phyloP scores from a whole-genome alignment of 2,113 vertebrate genomes.

The Pseudonaja textilis region DNA sequence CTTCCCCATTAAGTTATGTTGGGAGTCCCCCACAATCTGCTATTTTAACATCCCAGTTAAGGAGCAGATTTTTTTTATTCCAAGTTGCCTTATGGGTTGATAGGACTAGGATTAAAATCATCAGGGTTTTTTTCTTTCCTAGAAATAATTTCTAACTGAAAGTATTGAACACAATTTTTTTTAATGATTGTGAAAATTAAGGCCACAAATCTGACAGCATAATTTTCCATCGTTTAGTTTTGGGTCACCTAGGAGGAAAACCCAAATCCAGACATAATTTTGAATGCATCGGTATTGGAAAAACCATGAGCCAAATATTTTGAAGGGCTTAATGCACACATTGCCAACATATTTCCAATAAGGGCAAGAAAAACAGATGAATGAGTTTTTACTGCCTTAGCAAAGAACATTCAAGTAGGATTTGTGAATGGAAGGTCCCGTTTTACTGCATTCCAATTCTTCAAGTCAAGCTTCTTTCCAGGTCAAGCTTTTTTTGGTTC shows the following conservation, averaged over 20 bases:
- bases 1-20: background rate
- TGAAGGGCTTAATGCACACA: background rate
- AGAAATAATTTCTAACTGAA: background rate
- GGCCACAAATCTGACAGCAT: too few relatives aligned
- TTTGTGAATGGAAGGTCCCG: slow-evolving; percentile 1
- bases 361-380: background rate
- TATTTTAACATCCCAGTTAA: background rate
- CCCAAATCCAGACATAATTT: background rate
- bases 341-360: background rate
- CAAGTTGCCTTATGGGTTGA: background rate
- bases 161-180: background rate
- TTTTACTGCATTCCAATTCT: background rate
- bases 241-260: background rate
- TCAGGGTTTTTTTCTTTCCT: background rate
- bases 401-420: background rate
- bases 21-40: background rate
- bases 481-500: background rate
- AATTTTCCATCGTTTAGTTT: background rate
- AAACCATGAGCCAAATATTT: background rate
- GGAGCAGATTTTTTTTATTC: background rate
- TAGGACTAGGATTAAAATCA: background rate
- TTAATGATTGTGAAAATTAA: background rate
- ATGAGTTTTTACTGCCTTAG: background rate
- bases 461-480: background rate
- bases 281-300: background rate